phyloP scores from a whole-genome alignment of 2,888 invertebrate genomes.

The Ochropacha duplaris region DNA sequence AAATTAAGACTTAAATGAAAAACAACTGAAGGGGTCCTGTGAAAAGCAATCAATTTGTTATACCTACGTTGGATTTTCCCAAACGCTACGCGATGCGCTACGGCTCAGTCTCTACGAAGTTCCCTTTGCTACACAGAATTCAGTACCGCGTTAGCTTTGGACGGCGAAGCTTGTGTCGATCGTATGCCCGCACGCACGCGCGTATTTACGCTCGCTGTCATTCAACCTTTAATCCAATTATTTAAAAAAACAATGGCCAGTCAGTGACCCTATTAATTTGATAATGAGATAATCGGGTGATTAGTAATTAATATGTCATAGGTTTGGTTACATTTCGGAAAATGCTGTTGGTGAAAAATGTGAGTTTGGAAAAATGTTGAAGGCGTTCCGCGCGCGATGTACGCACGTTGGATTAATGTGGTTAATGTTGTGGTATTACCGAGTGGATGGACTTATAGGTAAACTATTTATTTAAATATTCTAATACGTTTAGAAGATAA shows the following conservation, averaged over 20 bases:
- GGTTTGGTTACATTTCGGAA: slow-evolving; percentile 49
- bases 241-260: slow-evolving; percentile 42
- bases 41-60: slow-evolving; percentile 57
- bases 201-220: slow-evolving; percentile 63
- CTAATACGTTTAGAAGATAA: neutral
- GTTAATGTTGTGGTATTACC: slow-evolving; percentile 46
- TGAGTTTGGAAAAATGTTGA: slow-evolving; percentile 77
- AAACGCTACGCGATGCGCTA: slow-evolving; percentile 30
- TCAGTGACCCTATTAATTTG: slow-evolving; percentile 46
- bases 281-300: slow-evolving; percentile 54
- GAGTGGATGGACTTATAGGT: slow-evolving; percentile 73
- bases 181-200: slow-evolving; percentile 25
- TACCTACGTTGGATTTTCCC: slow-evolving; percentile 50
- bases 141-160: slow-evolving; percentile 60
- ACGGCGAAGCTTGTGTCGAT: slow-evolving; percentile 34
- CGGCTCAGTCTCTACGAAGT: slow-evolving; percentile 5
- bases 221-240: slow-evolving; percentile 71
- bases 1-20: neutral
- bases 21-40: neutral
- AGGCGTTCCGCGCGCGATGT: slow-evolving; percentile 60
- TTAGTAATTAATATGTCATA: slow-evolving; percentile 51
- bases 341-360: slow-evolving; percentile 62
- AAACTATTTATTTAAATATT: slow-evolving; percentile 17
- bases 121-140: slow-evolving; percentile 28
- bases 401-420: slow-evolving; percentile 65